A percentile compares a stretch with the other conserved stretches of the same genome.
Conservation (phyloP, 2,888 invertebrate genomes). For the Nomada flava region DNA sequence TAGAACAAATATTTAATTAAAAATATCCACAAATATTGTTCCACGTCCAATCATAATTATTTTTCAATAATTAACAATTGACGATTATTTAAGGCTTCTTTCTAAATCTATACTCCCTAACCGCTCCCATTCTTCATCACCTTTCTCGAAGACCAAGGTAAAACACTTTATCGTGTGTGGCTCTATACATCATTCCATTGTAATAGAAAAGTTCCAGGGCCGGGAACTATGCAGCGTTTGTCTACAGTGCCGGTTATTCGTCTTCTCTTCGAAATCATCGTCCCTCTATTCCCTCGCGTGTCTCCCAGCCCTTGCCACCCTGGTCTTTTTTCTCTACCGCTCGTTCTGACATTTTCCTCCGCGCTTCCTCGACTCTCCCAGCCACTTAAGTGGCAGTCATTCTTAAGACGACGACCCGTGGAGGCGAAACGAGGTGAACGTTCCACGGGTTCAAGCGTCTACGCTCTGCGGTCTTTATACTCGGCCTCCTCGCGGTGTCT, state of each 20-base stretch:
- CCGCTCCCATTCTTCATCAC: conserved; percentile 3
- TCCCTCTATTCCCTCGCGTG: conserved; percentile 11
- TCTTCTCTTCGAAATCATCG: conserved; percentile 57
- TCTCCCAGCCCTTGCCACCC: background rate
- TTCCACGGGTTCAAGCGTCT: conserved; percentile 41
- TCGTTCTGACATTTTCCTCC: conserved; percentile 21
- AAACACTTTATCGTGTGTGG: background rate
- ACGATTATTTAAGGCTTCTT: too few relatives aligned
- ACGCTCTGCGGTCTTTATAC: conserved; percentile 27
- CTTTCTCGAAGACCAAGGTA: background rate
- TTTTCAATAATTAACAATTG: too few relatives aligned
- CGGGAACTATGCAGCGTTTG: conserved; percentile 41
- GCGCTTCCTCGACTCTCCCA: conserved; percentile 6
- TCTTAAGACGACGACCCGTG: conserved; percentile 56
- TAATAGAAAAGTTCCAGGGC: conserved; percentile 52
- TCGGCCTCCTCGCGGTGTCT: conserved; percentile 52
- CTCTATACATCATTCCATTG: conserved; percentile 50
- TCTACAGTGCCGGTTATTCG: conserved; percentile 47
- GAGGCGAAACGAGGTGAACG: conserved; percentile 59
- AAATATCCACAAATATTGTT: too few relatives aligned
- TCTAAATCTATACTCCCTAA: too few relatives aligned
- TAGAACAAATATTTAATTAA: too few relatives aligned
- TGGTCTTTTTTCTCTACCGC: background rate
- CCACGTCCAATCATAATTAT: too few relatives aligned
- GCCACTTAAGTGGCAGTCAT: conserved; percentile 58